Evolutionary conservation across 2,113 vertebrate species (phyloP), one percentile per base, ranked within the genome.

Genomic region (Tautogolabrus adspersus): DNA sequence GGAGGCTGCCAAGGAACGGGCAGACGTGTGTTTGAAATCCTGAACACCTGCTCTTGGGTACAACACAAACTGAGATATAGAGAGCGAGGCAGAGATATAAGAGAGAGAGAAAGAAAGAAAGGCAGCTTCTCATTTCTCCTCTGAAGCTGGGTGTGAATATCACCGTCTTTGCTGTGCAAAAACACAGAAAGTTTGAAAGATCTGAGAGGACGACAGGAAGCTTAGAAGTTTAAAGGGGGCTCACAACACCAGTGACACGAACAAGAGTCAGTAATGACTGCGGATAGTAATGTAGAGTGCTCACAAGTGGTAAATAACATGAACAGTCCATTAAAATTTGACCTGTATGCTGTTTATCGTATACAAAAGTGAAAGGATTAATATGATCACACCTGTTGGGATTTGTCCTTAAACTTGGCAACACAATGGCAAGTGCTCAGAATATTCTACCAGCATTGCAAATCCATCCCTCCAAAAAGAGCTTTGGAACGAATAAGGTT

Each of bases 21-120:
- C 73, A 84, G 79, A 81, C 55, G 22, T 61, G 68, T 76, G 81
- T 91, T 88, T 89, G 82, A 91, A 88, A 90, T 86, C 82, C 75
- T 44, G n/a, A 90, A 85, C 81, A 84, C 84, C 85, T 87, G 84
- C 75, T 87, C 79, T 85, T 19, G 75, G 72, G 81, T 54, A 46
- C 70, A 87, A 77, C 79, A 88, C 74, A 83, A 85, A 78, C 69
- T 60, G 71, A 70, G 47, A 87, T 77, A 73, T 54, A 58, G 66
- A 52, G 55, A 62, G n/a, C 6, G 60, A 46, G 67, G 58, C 23
- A 74, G 60, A 55, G 52, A 57, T 49, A 52, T 61, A n/a, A 49
- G 26, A 58, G 15, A 49, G 18, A 12, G 42, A 40, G 18, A 11
- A 55, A 47, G 7, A 58, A 66, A 74, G 7, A 58, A 70, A 74